Evolutionary conservation across 1,140 invertebrate genomes (phyloP).

Genomic region (Leptinotarsa lineolata): DNA sequence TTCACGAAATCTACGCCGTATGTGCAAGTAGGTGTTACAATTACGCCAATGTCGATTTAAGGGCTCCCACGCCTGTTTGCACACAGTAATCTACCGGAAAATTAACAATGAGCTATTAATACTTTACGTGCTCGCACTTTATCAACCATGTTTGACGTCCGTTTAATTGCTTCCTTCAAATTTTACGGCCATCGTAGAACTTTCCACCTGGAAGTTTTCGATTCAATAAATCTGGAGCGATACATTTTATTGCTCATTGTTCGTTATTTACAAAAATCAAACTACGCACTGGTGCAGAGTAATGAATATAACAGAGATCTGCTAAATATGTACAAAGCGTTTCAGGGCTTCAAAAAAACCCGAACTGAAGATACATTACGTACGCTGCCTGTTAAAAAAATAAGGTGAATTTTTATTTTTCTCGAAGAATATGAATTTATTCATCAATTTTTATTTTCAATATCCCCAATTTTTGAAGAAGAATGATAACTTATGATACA

Average conservation of each 20-base stretch:
- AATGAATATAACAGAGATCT: too few species aligned
- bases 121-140: neutral
- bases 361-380: too few species aligned
- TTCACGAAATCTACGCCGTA: neutral
- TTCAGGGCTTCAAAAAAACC: too few species aligned
- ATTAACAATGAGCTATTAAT: neutral
- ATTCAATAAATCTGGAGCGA: neutral
- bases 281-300: too few species aligned
- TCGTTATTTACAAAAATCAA: neutral
- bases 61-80: constrained; percentile 2
- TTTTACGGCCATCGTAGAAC: neutral
- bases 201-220: neutral
- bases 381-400: too few species aligned
- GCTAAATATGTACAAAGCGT: too few species aligned
- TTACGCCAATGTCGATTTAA: neutral
- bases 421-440: too few species aligned
- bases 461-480: too few species aligned
- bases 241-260: neutral
- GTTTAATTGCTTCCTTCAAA: neutral
- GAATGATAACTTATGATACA: too few species aligned
- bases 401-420: too few species aligned
- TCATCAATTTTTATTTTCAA: too few species aligned
- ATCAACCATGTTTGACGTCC: neutral
- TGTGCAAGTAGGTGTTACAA: neutral
- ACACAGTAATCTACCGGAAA: neutral